These are phyloP conservation scores for Callaeas wilsoni DNA, from an alignment of 2,113 vertebrate genomes.

Conservation along the genomic window DNA sequence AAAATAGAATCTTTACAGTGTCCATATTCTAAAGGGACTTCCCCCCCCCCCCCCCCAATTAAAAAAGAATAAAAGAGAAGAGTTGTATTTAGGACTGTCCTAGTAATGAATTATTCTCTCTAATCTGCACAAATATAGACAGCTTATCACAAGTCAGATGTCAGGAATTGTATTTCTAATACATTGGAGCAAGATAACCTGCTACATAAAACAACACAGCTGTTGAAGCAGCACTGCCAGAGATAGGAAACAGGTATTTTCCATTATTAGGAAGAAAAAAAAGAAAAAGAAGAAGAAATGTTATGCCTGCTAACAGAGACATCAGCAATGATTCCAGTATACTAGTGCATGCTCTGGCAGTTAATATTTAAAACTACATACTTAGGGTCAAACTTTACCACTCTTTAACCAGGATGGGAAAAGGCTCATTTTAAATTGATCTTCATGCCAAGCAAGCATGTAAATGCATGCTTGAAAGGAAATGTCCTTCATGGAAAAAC, in stretches of 20 bases:
- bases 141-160: not conserved
- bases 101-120: not conserved
- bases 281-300: not conserved
- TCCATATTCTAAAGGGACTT: not conserved
- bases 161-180: not conserved
- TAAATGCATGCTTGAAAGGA: not conserved
- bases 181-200: not conserved
- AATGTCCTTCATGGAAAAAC: not conserved
- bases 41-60: not conserved
- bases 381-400: not conserved
- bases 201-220: not conserved
- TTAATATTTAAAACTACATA: not conserved
- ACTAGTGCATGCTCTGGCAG: not conserved
- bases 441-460: not conserved
- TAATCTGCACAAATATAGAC: not conserved
- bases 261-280: not conserved
- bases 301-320: not conserved
- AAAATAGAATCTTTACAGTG: too few relatives aligned
- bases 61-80: not conserved
- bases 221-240: not conserved
- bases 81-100: not conserved
- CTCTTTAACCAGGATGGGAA: not conserved
- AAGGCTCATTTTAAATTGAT: not conserved
- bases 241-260: not conserved
- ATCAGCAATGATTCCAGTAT: not conserved